Percentiles rank a stretch among this genome's conserved stretches.
phyloP scores from a whole-genome alignment of 2,113 vertebrate genomes.

The Neogale vison region DNA sequence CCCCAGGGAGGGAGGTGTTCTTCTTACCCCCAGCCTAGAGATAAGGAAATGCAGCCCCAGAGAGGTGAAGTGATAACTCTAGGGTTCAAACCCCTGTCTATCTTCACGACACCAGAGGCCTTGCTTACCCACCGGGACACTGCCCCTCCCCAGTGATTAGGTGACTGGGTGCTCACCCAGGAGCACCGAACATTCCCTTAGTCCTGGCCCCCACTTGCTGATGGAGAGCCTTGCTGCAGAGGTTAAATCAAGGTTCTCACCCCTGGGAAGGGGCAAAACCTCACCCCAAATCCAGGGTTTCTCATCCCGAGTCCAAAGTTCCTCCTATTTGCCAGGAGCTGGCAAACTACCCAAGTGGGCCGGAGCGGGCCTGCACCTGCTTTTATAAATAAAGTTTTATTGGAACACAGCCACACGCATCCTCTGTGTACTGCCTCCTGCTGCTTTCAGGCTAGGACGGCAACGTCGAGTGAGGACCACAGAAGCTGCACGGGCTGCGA shows the following conservation, averaged over 20 bases:
- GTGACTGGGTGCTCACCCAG: neutral
- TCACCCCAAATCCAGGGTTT: neutral
- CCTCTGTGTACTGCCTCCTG: neutral
- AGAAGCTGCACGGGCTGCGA: fast-evolving
- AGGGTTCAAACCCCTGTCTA: neutral
- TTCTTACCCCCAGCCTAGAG: neutral
- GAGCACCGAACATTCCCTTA: neutral
- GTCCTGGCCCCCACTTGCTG: too few species aligned
- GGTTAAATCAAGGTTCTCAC: neutral
- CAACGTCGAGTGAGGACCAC: neutral
- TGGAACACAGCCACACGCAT: neutral
- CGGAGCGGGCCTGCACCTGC: neutral
- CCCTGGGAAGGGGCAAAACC: neutral
- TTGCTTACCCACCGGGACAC: neutral
- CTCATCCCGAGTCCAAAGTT: neutral
- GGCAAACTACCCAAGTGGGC: neutral
- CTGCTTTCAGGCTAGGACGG: neutral
- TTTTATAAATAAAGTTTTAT: neutral
- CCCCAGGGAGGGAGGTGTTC: fast-evolving
- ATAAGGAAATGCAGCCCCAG: neutral
- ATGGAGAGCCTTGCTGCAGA: fast-evolving
- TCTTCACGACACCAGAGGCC: neutral
- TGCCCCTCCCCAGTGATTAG: fast-evolving
- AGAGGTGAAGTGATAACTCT: neutral
- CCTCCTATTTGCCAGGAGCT: neutral